Conservation (phyloP, 2,797 vertebrate genomes). For the Sebastes itinus region DNA sequence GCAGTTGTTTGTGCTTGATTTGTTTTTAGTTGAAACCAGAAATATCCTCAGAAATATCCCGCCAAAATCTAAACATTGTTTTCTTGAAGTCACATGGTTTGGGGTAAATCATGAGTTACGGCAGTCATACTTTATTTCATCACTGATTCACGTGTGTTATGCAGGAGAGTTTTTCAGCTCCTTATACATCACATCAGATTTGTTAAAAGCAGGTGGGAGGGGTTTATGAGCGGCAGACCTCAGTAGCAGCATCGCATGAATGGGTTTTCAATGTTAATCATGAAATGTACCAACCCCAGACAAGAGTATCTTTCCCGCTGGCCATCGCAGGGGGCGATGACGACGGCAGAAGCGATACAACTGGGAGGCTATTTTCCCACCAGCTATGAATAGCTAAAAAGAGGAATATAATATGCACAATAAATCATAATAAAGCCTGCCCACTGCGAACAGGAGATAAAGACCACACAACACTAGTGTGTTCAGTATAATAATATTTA, state of each 20-base stretch:
- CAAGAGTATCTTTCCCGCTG: too few species aligned
- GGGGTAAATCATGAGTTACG: background rate
- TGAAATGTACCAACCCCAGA: fast-evolving
- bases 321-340: too few species aligned
- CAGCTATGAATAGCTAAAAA: too few species aligned
- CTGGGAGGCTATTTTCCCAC: too few species aligned
- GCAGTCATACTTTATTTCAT: background rate
- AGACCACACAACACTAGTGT: background rate
- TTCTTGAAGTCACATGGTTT: background rate
- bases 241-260: too few species aligned
- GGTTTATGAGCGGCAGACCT: background rate
- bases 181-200: background rate
- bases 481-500: background rate
- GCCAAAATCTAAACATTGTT: background rate
- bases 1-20: background rate
- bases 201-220: background rate
- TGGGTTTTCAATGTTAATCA: too few species aligned
- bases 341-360: too few species aligned
- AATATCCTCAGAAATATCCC: fast-evolving
- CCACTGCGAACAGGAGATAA: too few species aligned
- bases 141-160: background rate
- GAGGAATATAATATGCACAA: too few species aligned
- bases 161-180: background rate
- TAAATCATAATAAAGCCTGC: too few species aligned
- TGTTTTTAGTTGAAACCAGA: background rate